phyloP scores from a whole-genome alignment of 2,797 vertebrate species.

The Cheirogaleus major region DNA sequence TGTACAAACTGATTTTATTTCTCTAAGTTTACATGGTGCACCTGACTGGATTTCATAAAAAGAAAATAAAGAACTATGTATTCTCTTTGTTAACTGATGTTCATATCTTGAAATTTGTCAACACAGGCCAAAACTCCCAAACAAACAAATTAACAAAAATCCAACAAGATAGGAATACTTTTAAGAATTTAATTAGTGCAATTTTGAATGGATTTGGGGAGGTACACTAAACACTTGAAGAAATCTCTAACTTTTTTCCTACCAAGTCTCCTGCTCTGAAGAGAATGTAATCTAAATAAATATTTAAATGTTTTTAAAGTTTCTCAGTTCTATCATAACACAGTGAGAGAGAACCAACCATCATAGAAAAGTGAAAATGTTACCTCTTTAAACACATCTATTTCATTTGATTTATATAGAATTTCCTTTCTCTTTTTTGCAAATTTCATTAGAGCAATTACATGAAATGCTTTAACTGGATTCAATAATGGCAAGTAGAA shows the following conservation, averaged over 20 bases:
- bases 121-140: not conserved
- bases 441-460: constrained; percentile 36
- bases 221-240: not conserved
- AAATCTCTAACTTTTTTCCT: constrained; percentile 22
- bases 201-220: constrained; percentile 44
- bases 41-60: not conserved
- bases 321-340: constrained; percentile 37
- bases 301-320: not conserved
- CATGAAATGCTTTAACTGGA: constrained; percentile 12
- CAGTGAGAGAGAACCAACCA: constrained; percentile 11
- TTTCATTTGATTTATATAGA: constrained; percentile 42
- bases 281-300: constrained; percentile 35
- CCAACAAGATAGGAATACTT: not conserved
- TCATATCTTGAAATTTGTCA: constrained; percentile 9
- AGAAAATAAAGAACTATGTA: not conserved
- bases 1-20: constrained; percentile 9
- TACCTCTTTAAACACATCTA: constrained; percentile 43
- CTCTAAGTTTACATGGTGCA: not conserved
- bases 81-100: constrained; percentile 1
- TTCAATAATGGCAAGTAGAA: constrained; percentile 30
- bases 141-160: not conserved
- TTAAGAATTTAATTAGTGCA: constrained; percentile 9
- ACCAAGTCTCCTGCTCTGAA: not conserved
- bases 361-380: constrained; percentile 6
- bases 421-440: not conserved